Base-by-base conservation (phyloP, 2,888 invertebrate species). In the Folsomia manolachei region DNA sequence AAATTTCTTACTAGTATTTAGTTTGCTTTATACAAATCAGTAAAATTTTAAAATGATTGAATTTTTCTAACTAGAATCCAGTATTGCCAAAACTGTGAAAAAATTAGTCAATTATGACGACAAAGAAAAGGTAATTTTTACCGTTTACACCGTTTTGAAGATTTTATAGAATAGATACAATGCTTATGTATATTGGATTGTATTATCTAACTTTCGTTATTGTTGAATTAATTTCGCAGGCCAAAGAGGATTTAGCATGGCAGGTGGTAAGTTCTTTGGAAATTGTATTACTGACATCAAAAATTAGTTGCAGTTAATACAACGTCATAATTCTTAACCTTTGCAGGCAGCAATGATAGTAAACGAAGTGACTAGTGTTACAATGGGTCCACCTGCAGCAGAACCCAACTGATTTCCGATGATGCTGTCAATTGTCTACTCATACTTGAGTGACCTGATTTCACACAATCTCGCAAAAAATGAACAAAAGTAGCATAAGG, bases 261-360 rank as follows among this genome's bases (percentile, higher is more conserved):
- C 93, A 95, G 86, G 93, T 97, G 77, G n/a, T n/a, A n/a, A n/a
- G n/a, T n/a, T n/a, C n/a, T n/a, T n/a, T n/a, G n/a, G n/a, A n/a
- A n/a, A n/a, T n/a, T n/a, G n/a, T n/a, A n/a, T n/a, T n/a, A n/a
- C n/a, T n/a, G n/a, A n/a, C n/a, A n/a, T n/a, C n/a, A n/a, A n/a
- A n/a, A n/a, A n/a, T n/a, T n/a, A n/a, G n/a, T n/a, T n/a, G n/a
- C n/a, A n/a, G n/a, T n/a, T n/a, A n/a, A n/a, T n/a, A n/a, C n/a
- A n/a, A n/a, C n/a, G n/a, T n/a, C n/a, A n/a, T n/a, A n/a, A n/a
- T n/a, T n/a, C n/a, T n/a, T n/a, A n/a, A n/a, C n/a, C n/a, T n/a
- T n/a, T n/a, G n/a, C n/a, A n/a, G n/a, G 97, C 97, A 26, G 94
- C 95, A 85, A 95, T 95, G 93, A 97, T 97, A 82, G 91, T 97